Percentiles rank a stretch among this genome's conserved stretches.
These are phyloP conservation scores for Psittacula echo DNA, from an alignment of 2,797 vertebrate genomes.

Conservation along the genomic window DNA sequence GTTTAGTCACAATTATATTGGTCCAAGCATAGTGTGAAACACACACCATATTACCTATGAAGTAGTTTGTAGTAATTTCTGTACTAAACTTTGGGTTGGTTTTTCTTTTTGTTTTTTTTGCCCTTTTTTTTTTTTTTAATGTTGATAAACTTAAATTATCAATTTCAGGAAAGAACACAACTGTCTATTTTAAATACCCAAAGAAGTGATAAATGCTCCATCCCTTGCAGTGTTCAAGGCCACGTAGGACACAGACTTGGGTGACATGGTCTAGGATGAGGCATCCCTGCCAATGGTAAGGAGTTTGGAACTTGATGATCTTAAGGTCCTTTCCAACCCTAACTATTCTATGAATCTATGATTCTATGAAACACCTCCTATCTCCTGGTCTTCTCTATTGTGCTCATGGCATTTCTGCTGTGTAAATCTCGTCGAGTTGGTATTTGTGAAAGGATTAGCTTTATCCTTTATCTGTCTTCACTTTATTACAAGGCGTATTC, in stretches of 20 bases:
- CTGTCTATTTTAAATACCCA: not conserved
- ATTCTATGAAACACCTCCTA: not conserved
- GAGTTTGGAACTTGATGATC: not conserved
- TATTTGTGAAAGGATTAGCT: not conserved
- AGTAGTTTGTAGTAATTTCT: not conserved
- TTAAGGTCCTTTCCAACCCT: not conserved
- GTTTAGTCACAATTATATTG: not conserved
- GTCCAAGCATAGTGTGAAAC: not conserved
- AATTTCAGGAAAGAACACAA: not conserved
- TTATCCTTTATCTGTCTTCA: not conserved
- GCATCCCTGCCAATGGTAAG: not conserved
- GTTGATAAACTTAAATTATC: not conserved
- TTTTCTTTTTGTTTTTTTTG: not conserved
- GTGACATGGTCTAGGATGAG: not conserved
- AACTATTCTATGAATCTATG: not conserved
- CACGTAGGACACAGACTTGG: not conserved
- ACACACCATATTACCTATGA: not conserved
- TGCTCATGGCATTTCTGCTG: not conserved
- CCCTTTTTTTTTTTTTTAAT: not conserved
- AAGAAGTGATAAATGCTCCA: not conserved
- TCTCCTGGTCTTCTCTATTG: not conserved
- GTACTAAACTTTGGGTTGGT: not conserved
- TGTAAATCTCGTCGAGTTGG: not conserved
- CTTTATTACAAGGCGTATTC: not conserved
- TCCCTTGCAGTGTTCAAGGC: not conserved